Conservation (phyloP, 2,888 invertebrate genomes). For the Catotricha subobsoleta region DNA sequence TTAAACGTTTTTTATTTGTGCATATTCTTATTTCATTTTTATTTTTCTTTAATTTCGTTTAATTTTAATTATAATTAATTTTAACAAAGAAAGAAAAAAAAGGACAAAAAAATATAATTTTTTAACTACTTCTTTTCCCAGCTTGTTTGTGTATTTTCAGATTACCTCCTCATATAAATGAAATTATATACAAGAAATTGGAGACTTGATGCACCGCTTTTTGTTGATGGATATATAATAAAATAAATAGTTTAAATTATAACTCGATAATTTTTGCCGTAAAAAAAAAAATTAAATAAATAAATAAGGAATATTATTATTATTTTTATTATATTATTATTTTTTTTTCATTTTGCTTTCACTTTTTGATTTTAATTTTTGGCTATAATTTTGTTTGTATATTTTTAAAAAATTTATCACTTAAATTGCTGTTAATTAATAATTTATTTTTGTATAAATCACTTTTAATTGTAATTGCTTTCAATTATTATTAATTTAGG, state of each 20-base stretch:
- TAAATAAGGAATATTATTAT: no score
- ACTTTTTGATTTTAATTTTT: background rate
- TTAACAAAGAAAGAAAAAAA: no score
- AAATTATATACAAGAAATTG: constrained; percentile 5
- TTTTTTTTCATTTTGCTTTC: background rate
- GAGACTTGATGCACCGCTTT: constrained; percentile 9
- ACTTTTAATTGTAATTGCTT: no score
- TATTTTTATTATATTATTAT: background rate
- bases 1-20: background rate
- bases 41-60: background rate
- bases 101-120: no score
- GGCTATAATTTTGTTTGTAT: background rate
- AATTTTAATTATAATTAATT: background rate
- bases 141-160: constrained; percentile 10
- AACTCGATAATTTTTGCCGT: no score
- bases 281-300: no score
- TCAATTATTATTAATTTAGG: no score
- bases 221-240: constrained; percentile 8
- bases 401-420: background rate
- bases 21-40: background rate
- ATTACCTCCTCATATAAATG: constrained; percentile 4
- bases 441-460: no score
- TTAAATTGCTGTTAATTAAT: no score
- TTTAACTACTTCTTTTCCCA: constrained; percentile 4
- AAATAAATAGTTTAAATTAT: no score